Evolutionary conservation across 2,888 invertebrate genomes (phyloP).

Genomic region (Torymus auratus): DNA sequence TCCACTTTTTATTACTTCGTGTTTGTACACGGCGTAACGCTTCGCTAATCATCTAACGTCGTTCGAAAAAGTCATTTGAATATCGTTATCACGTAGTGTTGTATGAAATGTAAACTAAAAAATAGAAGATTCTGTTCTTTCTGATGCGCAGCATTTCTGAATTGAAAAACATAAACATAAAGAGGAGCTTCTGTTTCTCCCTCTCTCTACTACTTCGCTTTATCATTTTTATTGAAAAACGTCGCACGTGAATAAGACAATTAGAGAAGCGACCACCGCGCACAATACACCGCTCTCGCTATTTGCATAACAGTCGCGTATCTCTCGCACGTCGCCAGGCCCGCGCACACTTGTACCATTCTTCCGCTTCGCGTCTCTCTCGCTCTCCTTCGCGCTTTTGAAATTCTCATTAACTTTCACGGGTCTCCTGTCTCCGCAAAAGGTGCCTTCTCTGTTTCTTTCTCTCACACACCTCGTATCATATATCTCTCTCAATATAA

Average conservation of each 20-base stretch:
- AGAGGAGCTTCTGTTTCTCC: not conserved
- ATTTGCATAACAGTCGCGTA: conserved; percentile 40
- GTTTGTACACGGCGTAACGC: not conserved
- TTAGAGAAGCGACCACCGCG: conserved; percentile 40
- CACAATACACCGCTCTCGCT: not conserved
- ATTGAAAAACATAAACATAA: conserved; percentile 10
- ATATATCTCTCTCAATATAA: conserved; percentile 44
- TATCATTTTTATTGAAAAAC: conserved; percentile 23
- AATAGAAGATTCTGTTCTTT: conserved; percentile 9
- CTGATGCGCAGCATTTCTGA: not conserved
- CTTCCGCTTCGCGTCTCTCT: not conserved
- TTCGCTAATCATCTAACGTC: conserved; percentile 40
- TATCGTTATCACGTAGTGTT: conserved; percentile 1
- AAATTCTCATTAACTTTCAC: conserved; percentile 40
- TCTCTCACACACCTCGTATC: conserved; percentile 23
- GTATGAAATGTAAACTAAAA: not conserved
- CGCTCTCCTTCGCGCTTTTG: not conserved
- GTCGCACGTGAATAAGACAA: conserved; percentile 30
- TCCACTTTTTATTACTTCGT: not conserved
- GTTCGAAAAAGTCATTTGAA: no score
- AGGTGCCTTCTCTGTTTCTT: conserved; percentile 10
- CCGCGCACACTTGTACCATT: conserved; percentile 16
- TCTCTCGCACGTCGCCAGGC: not conserved
- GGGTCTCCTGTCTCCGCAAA: conserved; percentile 12
- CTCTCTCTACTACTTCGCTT: not conserved